Percentiles rank a stretch among this genome's conserved stretches.
Evolutionary conservation across 2,113 vertebrate genomes (phyloP).

Genomic region (Oreochromis niloticus): DNA sequence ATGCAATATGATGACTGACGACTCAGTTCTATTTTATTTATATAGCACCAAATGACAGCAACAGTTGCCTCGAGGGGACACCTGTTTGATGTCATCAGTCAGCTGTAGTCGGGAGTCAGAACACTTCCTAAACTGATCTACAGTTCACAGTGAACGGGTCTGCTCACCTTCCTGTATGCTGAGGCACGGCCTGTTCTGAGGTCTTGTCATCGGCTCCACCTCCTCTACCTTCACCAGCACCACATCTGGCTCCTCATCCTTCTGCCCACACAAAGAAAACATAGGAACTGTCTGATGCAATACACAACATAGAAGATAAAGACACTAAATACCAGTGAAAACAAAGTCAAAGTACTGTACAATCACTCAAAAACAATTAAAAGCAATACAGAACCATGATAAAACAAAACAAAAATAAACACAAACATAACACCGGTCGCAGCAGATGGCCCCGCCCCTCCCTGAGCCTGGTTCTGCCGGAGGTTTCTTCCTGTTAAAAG

Average conservation of each 20-base stretch:
- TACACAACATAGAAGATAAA: not conserved
- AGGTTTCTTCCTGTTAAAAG: not conserved
- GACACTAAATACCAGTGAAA: not conserved
- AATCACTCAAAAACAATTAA: not conserved
- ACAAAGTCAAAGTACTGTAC: not conserved
- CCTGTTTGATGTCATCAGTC: not conserved
- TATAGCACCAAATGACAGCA: not conserved
- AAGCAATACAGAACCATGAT: not conserved
- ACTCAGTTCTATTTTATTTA: not conserved
- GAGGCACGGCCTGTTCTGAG: constrained; percentile 1
- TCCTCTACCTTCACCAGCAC: constrained; percentile 67
- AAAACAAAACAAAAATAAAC: not conserved
- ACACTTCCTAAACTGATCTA: not conserved
- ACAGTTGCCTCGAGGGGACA: not conserved
- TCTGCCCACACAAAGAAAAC: constrained; percentile 2
- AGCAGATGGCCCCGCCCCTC: not conserved
- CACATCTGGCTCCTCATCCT: constrained; percentile 46
- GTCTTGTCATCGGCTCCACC: not conserved
- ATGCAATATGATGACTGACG: not conserved
- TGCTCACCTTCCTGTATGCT: constrained; percentile 66
- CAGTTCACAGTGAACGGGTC: not conserved
- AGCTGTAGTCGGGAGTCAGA: not conserved
- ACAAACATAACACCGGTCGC: not conserved
- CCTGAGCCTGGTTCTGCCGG: accelerated
- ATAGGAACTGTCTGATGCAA: not conserved